Base-by-base conservation (phyloP, 2,113 vertebrate genomes). In the Cygnus buccinator region DNA sequence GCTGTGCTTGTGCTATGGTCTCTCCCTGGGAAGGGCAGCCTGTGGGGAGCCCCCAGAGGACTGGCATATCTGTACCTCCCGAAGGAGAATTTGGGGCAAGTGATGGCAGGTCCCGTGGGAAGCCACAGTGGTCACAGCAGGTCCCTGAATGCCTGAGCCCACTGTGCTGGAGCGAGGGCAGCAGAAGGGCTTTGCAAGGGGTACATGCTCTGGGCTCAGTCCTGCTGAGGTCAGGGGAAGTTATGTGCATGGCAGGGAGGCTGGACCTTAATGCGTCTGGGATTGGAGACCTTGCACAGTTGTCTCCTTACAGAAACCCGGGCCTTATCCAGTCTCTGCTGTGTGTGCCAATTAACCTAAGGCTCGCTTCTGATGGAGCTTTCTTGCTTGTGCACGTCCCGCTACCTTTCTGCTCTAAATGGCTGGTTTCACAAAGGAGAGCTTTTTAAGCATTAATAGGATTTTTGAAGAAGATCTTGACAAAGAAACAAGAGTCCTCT, bases 371-470 rank as follows among this genome's bases (percentile, higher is more conserved):
- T 63, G 43, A 31, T 26, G 7, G 28, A 62, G 6, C 15, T 7
- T 33, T 4, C 29, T 82, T 81, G 20, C 81, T 68, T 76, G 29
- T 87, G 6, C 29, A 43, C 55, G 52, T 78, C 55, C 25, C 8
- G 17, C 70, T 87, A 3, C 62, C 20, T 95, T 93, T 95, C 91
- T 79, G 39, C 74, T 95, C 65, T 72, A 79, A 84, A 87, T 65
- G 62, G 23, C 73, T 92, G 12, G 84, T 89, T 89, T 81, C 84
- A 94, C 46, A 81, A 72, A 71, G 15, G 18, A 81, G 28, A 71
- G 4, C 12, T 74, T 93, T 82, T 91, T 28, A 87, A 89, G 77
- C 35, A 57, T 75, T 81, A 72, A 48, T 68, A 84, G 23, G 5
- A 37, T 72, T 91, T 89, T 71, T 71, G 31, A 73, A 57, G 46